A percentile compares a stretch with the other conserved stretches of the same genome.
Conservation (phyloP, 2,888 invertebrate species). For the Subacronicta megacephala region DNA sequence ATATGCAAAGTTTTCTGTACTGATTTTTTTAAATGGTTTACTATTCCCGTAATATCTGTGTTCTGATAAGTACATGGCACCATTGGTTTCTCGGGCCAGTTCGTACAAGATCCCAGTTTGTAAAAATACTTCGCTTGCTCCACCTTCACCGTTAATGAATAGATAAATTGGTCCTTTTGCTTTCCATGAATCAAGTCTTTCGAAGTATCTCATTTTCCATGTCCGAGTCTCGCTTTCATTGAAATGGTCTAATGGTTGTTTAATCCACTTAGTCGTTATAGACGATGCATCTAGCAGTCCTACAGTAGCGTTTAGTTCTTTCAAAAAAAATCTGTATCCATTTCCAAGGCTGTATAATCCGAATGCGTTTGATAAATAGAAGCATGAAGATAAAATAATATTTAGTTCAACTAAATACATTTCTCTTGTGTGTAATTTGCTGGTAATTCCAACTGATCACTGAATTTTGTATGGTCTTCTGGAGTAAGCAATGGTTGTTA, state of each 20-base stretch:
- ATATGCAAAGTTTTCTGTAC: constrained; percentile 70
- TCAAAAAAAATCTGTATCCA: constrained; percentile 65
- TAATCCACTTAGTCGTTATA: constrained; percentile 68
- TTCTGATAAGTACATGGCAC: constrained; percentile 77
- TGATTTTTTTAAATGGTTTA: constrained; percentile 71
- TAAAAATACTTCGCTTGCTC: constrained; percentile 67
- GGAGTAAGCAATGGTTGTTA: constrained; percentile 16
- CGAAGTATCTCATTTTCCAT: constrained; percentile 81
- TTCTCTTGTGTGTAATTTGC: not conserved
- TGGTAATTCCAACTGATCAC: constrained; percentile 4
- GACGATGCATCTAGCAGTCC: constrained; percentile 49
- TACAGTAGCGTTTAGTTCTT: constrained; percentile 59
- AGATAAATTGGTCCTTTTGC: constrained; percentile 75
- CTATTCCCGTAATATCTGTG: constrained; percentile 84
- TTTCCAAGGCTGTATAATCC: constrained; percentile 62
- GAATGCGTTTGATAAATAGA: constrained; percentile 56
- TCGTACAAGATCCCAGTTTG: constrained; percentile 75
- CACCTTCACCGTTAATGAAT: constrained; percentile 77
- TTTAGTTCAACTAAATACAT: constrained; percentile 55
- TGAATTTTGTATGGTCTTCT: constrained; percentile 3
- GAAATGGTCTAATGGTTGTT: constrained; percentile 80
- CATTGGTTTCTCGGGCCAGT: constrained; percentile 79
- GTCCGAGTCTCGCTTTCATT: constrained; percentile 66
- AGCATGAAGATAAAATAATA: constrained; percentile 51
- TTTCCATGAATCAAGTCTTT: constrained; percentile 73